Percentiles rank a stretch among this genome's conserved stretches.
These are phyloP conservation scores for Bubo scandiacus DNA, from an alignment of 2,113 vertebrate species.

Conservation along the genomic window DNA sequence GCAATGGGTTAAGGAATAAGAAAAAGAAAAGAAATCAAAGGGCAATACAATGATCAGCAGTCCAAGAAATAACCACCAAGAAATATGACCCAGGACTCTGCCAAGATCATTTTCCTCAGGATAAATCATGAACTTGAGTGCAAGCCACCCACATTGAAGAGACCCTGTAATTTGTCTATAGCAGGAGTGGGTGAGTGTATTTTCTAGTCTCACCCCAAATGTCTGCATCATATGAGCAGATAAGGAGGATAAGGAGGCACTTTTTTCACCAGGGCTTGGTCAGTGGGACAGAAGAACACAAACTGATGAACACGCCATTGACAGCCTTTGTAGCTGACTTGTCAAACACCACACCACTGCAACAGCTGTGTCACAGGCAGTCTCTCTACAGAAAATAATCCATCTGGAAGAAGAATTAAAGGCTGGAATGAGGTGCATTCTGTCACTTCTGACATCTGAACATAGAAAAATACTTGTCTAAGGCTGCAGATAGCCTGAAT, in stretches of 20 bases:
- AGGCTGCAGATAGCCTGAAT: not conserved
- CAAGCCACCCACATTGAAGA: not conserved
- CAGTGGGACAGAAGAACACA: not conserved
- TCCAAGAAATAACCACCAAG: not conserved
- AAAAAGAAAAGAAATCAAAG: not conserved
- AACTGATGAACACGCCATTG: not conserved
- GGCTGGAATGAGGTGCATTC: not conserved
- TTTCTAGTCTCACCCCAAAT: not conserved
- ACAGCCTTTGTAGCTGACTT: not conserved
- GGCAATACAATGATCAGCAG: not conserved
- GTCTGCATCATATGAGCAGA: not conserved
- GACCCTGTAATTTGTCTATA: not conserved
- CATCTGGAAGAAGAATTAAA: not conserved
- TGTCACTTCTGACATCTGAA: not conserved
- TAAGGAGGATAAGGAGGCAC: not conserved
- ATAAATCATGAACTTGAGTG: not conserved
- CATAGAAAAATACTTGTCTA: not conserved
- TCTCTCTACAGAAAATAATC: not conserved
- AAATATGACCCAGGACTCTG: not conserved
- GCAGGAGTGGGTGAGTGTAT: not conserved
- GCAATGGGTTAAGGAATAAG: not conserved
- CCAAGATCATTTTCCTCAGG: not conserved
- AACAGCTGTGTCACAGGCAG: not conserved
- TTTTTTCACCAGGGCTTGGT: not conserved
- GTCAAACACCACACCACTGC: not conserved